These are phyloP conservation scores for Pentalonia nigronervosa DNA, from an alignment of 1,140 invertebrate species.

Conservation along the genomic window DNA sequence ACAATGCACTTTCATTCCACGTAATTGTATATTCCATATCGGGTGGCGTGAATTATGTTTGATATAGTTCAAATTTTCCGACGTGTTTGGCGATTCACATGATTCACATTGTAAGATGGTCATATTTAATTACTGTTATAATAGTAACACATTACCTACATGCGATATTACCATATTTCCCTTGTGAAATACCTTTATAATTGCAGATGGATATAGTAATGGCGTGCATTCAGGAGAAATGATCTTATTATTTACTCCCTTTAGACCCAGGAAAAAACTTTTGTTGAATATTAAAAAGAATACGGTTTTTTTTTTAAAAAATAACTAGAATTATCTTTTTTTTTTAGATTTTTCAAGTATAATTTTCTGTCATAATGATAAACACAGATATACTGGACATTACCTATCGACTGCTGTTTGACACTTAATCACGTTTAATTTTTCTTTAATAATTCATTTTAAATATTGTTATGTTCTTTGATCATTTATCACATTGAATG, in stretches of 20 bases:
- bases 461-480: too few relatives aligned
- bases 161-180: neutral
- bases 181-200: constrained; percentile 29
- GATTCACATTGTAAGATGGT: neutral
- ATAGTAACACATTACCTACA: neutral
- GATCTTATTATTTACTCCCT: neutral
- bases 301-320: neutral
- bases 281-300: neutral
- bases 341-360: too few relatives aligned
- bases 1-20: neutral
- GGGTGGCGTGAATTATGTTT: neutral
- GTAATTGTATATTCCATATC: neutral
- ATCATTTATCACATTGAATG: neutral
- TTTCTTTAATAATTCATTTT: too few relatives aligned
- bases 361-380: too few relatives aligned
- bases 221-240: neutral
- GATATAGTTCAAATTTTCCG: neutral
- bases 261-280: neutral
- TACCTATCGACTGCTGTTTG: neutral
- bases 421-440: neutral
- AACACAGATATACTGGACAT: neutral
- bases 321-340: too few relatives aligned
- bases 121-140: constrained; percentile 29
- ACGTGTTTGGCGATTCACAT: neutral
- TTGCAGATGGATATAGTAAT: neutral